Conservation (phyloP, 2,888 invertebrate genomes). For the Drepanosiphum platanoidis region DNA sequence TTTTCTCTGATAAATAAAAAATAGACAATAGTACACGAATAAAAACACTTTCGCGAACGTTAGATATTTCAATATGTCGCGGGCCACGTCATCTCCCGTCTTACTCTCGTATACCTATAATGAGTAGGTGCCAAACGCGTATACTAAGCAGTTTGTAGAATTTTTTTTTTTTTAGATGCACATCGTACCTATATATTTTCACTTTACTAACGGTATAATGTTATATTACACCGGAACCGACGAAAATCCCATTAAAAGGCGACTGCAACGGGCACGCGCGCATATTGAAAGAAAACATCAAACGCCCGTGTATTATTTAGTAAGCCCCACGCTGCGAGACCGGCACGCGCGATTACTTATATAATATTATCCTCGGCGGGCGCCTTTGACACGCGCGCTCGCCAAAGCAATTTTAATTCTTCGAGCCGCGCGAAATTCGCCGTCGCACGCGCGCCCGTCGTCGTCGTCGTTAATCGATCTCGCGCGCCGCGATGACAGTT, state of each 20-base stretch:
- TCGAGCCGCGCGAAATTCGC: not conserved
- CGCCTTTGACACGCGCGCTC: conserved; percentile 38
- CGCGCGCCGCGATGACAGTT: not conserved
- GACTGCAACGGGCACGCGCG: not conserved
- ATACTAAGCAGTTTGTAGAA: too few species aligned
- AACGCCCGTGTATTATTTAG: conserved; percentile 20
- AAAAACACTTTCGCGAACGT: too few species aligned
- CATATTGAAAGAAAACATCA: conserved; percentile 53
- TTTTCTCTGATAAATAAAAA: too few species aligned
- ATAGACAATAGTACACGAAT: too few species aligned
- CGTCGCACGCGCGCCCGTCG: not conserved
- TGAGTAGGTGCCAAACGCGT: too few species aligned
- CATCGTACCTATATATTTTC: too few species aligned
- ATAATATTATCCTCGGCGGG: conserved; percentile 29
- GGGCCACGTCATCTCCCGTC: too few species aligned
- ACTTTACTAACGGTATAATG: too few species aligned
- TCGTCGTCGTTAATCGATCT: conserved; percentile 14
- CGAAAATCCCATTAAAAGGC: conserved; percentile 7
- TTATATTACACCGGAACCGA: too few species aligned
- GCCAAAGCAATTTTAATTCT: conserved; percentile 44
- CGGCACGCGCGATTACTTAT: conserved; percentile 12
- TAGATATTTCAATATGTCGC: too few species aligned
- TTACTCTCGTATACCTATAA: too few species aligned
- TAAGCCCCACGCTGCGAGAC: conserved; percentile 52
- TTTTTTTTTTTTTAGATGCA: too few species aligned